Percentiles rank a stretch among this genome's conserved stretches.
Evolutionary conservation across 2,888 invertebrate genomes (phyloP).

Genomic region (Microplitis manilae): DNA sequence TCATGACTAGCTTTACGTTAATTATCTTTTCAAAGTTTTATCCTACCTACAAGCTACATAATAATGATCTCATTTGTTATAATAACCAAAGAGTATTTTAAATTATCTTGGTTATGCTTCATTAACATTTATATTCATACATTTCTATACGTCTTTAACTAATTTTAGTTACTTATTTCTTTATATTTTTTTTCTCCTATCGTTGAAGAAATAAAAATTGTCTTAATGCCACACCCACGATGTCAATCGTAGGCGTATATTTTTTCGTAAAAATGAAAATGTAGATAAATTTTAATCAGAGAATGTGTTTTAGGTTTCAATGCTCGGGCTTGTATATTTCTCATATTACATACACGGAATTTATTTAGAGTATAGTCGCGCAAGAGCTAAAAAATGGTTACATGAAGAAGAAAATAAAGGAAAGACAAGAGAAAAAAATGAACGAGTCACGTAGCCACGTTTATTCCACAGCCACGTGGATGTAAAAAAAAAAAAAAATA

Average conservation of each 20-base stretch:
- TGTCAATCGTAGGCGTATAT: neutral
- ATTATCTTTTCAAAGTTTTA: neutral
- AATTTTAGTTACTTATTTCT: neutral
- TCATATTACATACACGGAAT: neutral
- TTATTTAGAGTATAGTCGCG: neutral
- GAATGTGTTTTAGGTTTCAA: constrained; percentile 7
- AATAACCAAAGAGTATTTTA: neutral
- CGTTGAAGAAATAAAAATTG: neutral
- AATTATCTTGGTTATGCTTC: neutral
- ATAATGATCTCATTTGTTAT: neutral
- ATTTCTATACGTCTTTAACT: neutral
- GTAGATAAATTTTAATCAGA: constrained; percentile 3
- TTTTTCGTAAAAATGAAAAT: neutral
- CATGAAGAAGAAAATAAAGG: neutral
- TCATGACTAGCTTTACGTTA: neutral
- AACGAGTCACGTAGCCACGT: constrained; percentile 3
- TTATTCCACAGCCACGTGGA: neutral
- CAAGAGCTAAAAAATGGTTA: neutral
- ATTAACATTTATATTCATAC: constrained; percentile 7
- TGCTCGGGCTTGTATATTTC: neutral
- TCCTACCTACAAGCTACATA: neutral
- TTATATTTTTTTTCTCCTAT: neutral
- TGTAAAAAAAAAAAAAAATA: neutral
- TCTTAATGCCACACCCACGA: neutral
- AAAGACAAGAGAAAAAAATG: neutral